Base-by-base conservation (phyloP, 2,888 invertebrate species). In the Drosophila glabriapex region DNA sequence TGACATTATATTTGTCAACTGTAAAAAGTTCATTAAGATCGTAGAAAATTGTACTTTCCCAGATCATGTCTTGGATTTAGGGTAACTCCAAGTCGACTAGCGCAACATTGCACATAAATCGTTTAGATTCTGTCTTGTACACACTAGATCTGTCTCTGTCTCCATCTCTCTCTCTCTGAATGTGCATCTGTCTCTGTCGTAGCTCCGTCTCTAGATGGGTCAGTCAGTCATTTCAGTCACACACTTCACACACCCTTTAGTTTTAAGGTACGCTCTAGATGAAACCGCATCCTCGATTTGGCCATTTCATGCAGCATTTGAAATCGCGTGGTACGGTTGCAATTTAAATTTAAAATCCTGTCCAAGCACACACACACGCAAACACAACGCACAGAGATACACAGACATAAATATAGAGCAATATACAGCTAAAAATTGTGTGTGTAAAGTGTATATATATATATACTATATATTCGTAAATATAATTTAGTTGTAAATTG, bases 251-350 rank as follows among this genome's bases (percentile, higher is more conserved):
- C 54, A 73, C 71, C 65, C 61, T 31, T 43, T 89, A 89, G 68
- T 49, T 14, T 25, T 87, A 87, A 85, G 77, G 43, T 73, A 67
- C 62, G 28, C 29, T 65, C 29, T 69, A 77, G 76, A 66, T 69
- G 61, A 63, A 73, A 66, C 54, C 64, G 89, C 88, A 88, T 63
- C 83, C 91, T 89, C 91, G 85, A 81, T 76, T 73, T 58, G 16
- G 80, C 60, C 90, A 90, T 90, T 82, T 81, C 72, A 79, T 46
- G 89, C 46, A 37, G 82, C 87, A 83, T 80, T 67, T 58, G 55
- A 41, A 53, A 66, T 78, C 73, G 85, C 79, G 78, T 84, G 73
- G 70, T 76, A 83, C 83, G 49, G 77, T 69, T 73, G 65, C 64
- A 72, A 64, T 16, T 25, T 4, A 71, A 73, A 68, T 64, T 78